These are phyloP conservation scores for Aphelenchoides bicaudatus DNA, from an alignment of 2,888 invertebrate species.

Conservation along the genomic window DNA sequence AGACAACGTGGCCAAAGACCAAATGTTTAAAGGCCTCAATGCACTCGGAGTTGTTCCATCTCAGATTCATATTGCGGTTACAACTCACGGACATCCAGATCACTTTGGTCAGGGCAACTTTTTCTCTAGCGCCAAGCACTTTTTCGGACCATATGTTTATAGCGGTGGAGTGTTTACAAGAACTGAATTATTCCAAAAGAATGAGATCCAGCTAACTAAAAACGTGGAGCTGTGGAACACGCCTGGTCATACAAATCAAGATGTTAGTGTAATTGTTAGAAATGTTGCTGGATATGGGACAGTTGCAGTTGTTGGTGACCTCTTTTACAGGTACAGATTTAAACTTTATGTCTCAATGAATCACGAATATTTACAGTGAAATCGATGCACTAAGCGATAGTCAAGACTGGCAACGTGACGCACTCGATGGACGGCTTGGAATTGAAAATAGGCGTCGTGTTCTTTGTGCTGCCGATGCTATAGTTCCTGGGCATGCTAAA, in stretches of 20 bases:
- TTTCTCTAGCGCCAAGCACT: conserved; percentile 54
- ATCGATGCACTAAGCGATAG: conserved; percentile 41
- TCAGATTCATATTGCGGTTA: conserved; percentile 47
- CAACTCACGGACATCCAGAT: conserved; percentile 52
- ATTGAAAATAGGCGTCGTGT: conserved; percentile 40
- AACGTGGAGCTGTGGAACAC: conserved; percentile 57
- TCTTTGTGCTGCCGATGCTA: conserved; percentile 59
- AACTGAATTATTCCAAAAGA: conserved; percentile 41
- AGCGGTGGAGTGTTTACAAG: conserved; percentile 42
- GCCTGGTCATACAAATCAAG: conserved; percentile 51
- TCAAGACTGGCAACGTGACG: conserved; percentile 49
- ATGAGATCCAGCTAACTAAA: conserved; percentile 44
- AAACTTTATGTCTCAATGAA: conserved; percentile 1
- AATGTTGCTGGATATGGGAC: conserved; percentile 47
- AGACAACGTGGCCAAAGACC: conserved; percentile 45
- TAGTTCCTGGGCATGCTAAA: conserved; percentile 64
- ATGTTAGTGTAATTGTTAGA: conserved; percentile 49
- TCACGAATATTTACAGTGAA: conserved; percentile 41
- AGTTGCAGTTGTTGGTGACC: conserved; percentile 47
- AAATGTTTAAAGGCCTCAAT: conserved; percentile 45
- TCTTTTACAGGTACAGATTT: neutral
- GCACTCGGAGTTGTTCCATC: conserved; percentile 39
- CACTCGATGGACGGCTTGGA: conserved; percentile 50
- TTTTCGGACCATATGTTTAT: conserved; percentile 55
- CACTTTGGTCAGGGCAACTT: conserved; percentile 42